Percentiles rank a stretch among this genome's conserved stretches.
These are phyloP conservation scores for sheep (Ovis aries) DNA, from an alignment of 2,113 vertebrate species.

Conservation along the genomic window DNA sequence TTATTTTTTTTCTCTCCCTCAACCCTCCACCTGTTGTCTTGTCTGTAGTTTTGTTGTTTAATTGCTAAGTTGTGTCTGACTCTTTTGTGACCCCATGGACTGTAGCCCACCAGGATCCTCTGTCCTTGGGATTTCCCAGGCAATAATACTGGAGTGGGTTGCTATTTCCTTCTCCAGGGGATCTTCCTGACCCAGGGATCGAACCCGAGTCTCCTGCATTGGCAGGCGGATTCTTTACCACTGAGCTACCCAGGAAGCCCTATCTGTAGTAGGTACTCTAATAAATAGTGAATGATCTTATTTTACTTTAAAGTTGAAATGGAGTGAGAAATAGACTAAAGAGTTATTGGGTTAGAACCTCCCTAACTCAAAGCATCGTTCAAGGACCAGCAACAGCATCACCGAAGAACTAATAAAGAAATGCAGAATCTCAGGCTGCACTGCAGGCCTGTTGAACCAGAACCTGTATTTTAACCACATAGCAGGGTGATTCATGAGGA, in stretches of 20 bases:
- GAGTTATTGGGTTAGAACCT: not conserved
- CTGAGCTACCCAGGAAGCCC: not conserved
- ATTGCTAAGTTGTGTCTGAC: not conserved
- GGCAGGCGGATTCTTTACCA: not conserved
- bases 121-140: not conserved
- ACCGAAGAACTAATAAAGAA: not conserved
- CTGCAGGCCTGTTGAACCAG: not conserved
- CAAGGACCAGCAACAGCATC: not conserved
- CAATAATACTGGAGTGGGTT: not conserved
- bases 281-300: not conserved
- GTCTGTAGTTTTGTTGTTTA: not conserved
- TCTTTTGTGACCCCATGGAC: not conserved
- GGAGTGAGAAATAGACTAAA: not conserved
- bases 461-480: not conserved
- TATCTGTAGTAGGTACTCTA: not conserved
- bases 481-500: rapidly evolving
- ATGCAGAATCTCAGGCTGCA: not conserved
- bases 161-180: not conserved
- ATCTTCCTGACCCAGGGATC: not conserved
- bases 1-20: not conserved
- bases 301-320: not conserved
- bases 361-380: not conserved
- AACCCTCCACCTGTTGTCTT: not conserved
- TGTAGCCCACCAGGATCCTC: not conserved
- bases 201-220: not conserved